Evolutionary conservation across 2,888 invertebrate genomes (phyloP).

Genomic region (Luffia ferchaultella): DNA sequence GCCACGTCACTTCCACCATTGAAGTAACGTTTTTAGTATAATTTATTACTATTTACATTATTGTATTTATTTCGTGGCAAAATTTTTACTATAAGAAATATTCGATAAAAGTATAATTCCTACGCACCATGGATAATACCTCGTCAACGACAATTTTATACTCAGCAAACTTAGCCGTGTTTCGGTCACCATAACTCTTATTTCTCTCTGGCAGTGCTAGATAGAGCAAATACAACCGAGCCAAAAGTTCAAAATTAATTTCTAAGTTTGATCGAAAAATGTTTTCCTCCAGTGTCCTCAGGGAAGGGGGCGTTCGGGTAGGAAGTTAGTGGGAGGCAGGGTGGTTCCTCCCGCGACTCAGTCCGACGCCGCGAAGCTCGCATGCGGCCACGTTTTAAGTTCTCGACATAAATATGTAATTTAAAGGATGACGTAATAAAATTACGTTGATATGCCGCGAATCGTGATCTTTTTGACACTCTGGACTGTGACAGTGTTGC

Average conservation of each 20-base stretch:
- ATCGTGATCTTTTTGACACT: not conserved
- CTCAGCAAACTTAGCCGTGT: not conserved
- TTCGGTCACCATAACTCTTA: not conserved
- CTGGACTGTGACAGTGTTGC: not conserved
- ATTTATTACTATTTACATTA: not conserved
- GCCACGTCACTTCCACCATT: not conserved
- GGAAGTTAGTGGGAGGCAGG: conserved; percentile 16
- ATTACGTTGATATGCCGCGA: not conserved
- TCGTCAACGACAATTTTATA: not conserved
- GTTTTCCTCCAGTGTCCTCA: conserved; percentile 31
- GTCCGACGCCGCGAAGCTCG: conserved; percentile 17
- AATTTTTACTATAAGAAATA: not conserved
- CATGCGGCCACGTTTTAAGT: conserved; percentile 5
- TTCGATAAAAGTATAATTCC: not conserved
- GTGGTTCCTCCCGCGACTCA: conserved; percentile 3
- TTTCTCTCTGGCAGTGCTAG: not conserved
- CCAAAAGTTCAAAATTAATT: conserved; percentile 53
- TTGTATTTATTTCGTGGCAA: not conserved
- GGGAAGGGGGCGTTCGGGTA: conserved; percentile 14
- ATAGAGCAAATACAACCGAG: conserved; percentile 16
- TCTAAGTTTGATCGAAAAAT: conserved; percentile 55
- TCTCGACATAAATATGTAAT: not conserved
- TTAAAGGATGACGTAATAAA: not conserved
- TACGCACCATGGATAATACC: not conserved
- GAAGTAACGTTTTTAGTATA: not conserved